Evolutionary conservation across 2,888 invertebrate genomes (phyloP).

Genomic region (Pasiphila rectangulata): DNA sequence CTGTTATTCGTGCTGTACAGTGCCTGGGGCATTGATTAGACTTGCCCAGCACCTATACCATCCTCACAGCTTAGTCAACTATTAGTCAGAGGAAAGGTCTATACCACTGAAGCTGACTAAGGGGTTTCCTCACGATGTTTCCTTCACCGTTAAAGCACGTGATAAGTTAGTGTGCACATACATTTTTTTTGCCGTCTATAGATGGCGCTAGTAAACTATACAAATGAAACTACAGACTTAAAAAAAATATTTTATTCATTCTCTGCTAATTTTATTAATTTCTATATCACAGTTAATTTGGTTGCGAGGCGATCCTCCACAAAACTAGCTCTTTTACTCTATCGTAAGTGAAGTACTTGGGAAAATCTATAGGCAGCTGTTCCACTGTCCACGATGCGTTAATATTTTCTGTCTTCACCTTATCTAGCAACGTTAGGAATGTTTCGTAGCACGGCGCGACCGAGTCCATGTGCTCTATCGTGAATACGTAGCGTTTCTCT

Average conservation of each 20-base stretch:
- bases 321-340: constrained; percentile 88
- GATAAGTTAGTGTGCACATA: too few species aligned
- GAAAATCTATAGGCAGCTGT: constrained; percentile 85
- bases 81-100: too few species aligned
- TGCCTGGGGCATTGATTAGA: too few species aligned
- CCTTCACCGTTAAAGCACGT: too few species aligned
- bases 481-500: constrained; percentile 94
- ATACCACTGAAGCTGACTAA: too few species aligned
- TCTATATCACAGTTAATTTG: constrained; percentile 50
- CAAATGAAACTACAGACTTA: constrained; percentile 11
- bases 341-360: constrained; percentile 90
- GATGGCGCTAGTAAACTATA: not conserved
- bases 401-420: constrained; percentile 66
- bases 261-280: constrained; percentile 30
- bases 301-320: constrained; percentile 82
- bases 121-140: too few species aligned
- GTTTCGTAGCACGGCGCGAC: constrained; percentile 94
- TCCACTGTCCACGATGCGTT: constrained; percentile 80
- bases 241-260: constrained; percentile 35
- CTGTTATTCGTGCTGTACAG: too few species aligned
- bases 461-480: constrained; percentile 87
- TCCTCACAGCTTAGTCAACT: too few species aligned
- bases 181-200: not conserved
- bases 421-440: constrained; percentile 83
- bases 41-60: too few species aligned